Evolutionary conservation across 2,113 vertebrate species (phyloP).

Genomic region (Lophius piscatorius): DNA sequence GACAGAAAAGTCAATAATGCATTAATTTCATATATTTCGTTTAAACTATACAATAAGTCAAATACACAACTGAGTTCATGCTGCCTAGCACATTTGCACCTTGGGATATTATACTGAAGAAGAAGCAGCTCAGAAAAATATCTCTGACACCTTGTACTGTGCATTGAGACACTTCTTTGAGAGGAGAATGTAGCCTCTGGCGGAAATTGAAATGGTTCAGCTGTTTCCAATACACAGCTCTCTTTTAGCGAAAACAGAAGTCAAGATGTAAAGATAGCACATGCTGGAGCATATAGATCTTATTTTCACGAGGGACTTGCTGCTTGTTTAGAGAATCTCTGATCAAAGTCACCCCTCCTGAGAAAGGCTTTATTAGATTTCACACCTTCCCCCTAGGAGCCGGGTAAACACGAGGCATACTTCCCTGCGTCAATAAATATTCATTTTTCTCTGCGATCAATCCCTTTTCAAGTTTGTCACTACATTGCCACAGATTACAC

Average conservation of each 20-base stretch:
- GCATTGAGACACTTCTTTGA: slow-evolving; percentile 70
- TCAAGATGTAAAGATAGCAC: slow-evolving; percentile 82
- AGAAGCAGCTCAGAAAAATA: slow-evolving; percentile 60
- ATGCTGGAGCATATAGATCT: slow-evolving; percentile 75
- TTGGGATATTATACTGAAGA: slow-evolving; percentile 31
- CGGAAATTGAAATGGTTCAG: slow-evolving; percentile 79
- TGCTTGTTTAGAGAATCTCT: slow-evolving; percentile 79
- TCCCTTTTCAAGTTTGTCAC: slow-evolving; percentile 55
- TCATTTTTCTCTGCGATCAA: slow-evolving; percentile 68
- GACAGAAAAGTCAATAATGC: slow-evolving; percentile 32
- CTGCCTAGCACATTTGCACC: slow-evolving; percentile 64
- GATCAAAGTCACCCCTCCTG: slow-evolving; percentile 81
- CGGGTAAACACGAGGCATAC: slow-evolving; percentile 76
- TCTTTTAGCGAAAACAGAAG: slow-evolving; percentile 79
- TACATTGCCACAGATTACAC: slow-evolving; percentile 50
- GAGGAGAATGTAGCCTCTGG: slow-evolving; percentile 74
- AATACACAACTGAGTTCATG: slow-evolving; percentile 71
- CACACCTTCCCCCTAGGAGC: slow-evolving; percentile 75
- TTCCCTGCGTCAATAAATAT: slow-evolving; percentile 80
- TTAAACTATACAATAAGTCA: slow-evolving; percentile 41
- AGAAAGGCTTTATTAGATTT: slow-evolving; percentile 84
- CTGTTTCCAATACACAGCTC: slow-evolving; percentile 81
- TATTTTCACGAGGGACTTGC: slow-evolving; percentile 74
- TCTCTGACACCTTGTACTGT: slow-evolving; percentile 36
- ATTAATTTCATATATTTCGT: slow-evolving; percentile 34